Conservation (phyloP, 2,888 invertebrate species). For the Epistrophe grossulariae region DNA sequence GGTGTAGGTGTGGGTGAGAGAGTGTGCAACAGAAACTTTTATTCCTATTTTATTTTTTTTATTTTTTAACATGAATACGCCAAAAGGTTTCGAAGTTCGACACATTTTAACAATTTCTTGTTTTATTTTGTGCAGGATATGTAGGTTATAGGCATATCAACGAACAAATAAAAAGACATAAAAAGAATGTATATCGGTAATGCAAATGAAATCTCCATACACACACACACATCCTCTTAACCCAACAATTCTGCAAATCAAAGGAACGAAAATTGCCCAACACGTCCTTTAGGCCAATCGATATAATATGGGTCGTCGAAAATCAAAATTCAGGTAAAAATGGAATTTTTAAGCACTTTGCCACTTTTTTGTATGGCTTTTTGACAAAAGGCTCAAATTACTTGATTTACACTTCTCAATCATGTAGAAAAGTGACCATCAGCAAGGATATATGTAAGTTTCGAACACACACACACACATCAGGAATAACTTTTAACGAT, state of each 20-base stretch:
- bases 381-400: conserved; percentile 66
- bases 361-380: conserved; percentile 21
- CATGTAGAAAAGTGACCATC: conserved; percentile 8
- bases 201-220: background rate
- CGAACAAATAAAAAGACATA: conserved; percentile 2
- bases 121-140: background rate
- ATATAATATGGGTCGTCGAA: background rate
- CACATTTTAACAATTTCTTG: conserved; percentile 15
- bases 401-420: conserved; percentile 57
- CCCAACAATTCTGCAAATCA: conserved; percentile 19
- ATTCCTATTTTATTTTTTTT: conserved; percentile 28
- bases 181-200: background rate
- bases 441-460: background rate
- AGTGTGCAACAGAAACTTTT: conserved; percentile 15
- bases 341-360: conserved; percentile 42
- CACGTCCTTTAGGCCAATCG: conserved; percentile 20
- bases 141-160: background rate
- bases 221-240: conserved; percentile 11
- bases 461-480: background rate
- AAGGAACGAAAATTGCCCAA: conserved; percentile 56
- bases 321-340: conserved; percentile 29
- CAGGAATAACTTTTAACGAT: conserved; percentile 5
- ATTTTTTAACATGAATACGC: background rate
- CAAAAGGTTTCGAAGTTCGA: background rate
- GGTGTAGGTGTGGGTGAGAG: background rate